These are phyloP conservation scores for Tragopan temminckii DNA, from an alignment of 2,797 vertebrate genomes.

Conservation along the genomic window DNA sequence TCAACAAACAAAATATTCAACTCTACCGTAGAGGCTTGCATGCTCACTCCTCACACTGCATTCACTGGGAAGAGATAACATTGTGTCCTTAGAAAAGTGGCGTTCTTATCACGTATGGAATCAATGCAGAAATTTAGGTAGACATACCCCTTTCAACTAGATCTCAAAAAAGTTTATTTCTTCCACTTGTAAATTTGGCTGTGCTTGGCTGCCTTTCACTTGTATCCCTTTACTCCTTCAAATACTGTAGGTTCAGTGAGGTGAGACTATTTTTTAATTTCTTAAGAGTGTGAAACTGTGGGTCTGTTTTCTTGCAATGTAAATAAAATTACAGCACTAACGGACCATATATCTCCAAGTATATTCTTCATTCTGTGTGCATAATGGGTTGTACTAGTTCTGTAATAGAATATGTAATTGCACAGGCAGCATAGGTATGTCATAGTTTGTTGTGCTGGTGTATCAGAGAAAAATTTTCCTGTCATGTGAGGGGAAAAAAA, in stretches of 20 bases:
- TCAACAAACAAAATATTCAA: neutral
- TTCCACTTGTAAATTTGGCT: neutral
- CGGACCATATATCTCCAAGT: neutral
- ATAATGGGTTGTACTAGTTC: neutral
- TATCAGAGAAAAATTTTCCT: neutral
- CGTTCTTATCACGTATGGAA: neutral
- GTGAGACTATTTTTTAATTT: neutral
- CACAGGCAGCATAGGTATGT: neutral
- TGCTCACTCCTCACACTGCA: neutral
- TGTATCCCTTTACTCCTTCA: neutral
- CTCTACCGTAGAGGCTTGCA: neutral
- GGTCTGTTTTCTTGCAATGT: neutral
- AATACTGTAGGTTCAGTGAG: neutral
- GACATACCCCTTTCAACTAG: neutral
- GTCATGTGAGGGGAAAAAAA: conserved; percentile 29
- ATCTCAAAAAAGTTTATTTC: neutral
- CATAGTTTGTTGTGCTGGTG: neutral
- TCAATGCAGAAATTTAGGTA: neutral
- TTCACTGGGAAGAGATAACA: neutral
- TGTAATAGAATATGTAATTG: neutral
- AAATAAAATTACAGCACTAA: neutral
- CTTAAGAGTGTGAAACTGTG: neutral
- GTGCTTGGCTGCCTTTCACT: neutral
- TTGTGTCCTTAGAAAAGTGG: neutral
- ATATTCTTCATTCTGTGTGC: neutral